Conservation (phyloP, 2,797 vertebrate species). For the Scolopax rusticola region DNA sequence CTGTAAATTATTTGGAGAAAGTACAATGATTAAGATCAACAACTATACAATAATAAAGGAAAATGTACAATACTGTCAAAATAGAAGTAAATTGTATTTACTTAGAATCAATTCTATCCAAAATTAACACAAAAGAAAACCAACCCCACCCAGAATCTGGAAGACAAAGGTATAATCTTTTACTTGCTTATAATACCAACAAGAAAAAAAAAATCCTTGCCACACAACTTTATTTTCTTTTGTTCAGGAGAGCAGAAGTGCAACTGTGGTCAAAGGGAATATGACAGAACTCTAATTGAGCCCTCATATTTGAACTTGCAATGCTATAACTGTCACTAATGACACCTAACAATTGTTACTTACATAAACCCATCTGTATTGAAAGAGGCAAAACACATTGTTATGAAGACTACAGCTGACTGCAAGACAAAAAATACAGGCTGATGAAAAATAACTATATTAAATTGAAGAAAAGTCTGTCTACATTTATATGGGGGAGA, state of each 20-base stretch:
- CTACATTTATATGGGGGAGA: neutral
- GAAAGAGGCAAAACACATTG: neutral
- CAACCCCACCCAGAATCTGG: neutral
- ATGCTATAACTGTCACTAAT: neutral
- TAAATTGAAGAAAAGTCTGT: neutral
- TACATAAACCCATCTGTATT: rapidly evolving
- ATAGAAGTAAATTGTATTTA: neutral
- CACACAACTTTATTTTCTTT: neutral
- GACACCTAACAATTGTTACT: neutral
- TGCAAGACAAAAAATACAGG: neutral
- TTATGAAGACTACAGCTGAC: neutral
- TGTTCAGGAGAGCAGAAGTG: neutral
- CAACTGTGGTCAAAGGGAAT: neutral
- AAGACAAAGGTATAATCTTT: neutral
- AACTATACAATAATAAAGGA: neutral
- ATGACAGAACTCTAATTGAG: neutral
- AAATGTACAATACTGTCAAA: neutral
- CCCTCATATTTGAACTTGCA: neutral
- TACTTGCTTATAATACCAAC: neutral
- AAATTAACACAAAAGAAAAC: neutral
- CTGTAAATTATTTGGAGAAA: neutral
- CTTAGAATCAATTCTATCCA: neutral
- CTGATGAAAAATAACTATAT: neutral
- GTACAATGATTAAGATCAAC: neutral
- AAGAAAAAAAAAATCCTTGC: rapidly evolving